A percentile compares a stretch with the other conserved stretches of the same genome.
Evolutionary conservation across 1,140 invertebrate genomes (phyloP).

Genomic region (Brachionus manjavacas): DNA sequence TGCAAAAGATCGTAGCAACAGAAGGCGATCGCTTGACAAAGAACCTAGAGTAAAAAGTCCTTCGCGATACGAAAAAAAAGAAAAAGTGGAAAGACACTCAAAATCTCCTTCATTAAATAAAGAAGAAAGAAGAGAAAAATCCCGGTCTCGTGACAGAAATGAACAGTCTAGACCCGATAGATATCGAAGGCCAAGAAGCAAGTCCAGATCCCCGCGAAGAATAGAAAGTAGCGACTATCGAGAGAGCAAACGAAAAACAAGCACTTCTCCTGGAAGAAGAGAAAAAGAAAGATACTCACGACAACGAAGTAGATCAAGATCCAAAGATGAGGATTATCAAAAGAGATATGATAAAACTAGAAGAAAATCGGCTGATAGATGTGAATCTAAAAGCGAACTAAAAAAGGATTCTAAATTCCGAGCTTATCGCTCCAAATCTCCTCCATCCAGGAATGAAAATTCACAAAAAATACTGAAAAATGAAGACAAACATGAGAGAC

Average conservation of each 20-base stretch:
- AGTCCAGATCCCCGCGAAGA: not conserved
- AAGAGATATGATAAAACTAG: not conserved
- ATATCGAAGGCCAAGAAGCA: not conserved
- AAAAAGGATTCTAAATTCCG: not conserved
- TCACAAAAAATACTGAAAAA: not conserved
- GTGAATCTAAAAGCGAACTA: not conserved
- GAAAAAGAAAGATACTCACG: not conserved
- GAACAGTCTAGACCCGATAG: not conserved
- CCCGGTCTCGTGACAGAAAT: not conserved
- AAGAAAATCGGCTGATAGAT: not conserved
- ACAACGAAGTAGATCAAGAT: not conserved
- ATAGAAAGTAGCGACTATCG: not conserved
- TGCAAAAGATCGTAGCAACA: no score
- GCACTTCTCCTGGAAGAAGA: not conserved
- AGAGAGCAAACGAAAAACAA: not conserved
- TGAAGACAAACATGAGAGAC: not conserved
- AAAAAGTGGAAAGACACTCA: not conserved
- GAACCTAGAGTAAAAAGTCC: not conserved
- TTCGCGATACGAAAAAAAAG: not conserved
- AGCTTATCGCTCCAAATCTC: not conserved
- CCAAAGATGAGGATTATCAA: not conserved
- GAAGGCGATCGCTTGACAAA: no score
- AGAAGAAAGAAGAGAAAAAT: not conserved
- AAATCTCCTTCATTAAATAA: not conserved
- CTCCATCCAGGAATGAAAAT: not conserved